Base-by-base conservation (phyloP, 2,888 invertebrate species). In the Yponomeuta cagnagella region DNA sequence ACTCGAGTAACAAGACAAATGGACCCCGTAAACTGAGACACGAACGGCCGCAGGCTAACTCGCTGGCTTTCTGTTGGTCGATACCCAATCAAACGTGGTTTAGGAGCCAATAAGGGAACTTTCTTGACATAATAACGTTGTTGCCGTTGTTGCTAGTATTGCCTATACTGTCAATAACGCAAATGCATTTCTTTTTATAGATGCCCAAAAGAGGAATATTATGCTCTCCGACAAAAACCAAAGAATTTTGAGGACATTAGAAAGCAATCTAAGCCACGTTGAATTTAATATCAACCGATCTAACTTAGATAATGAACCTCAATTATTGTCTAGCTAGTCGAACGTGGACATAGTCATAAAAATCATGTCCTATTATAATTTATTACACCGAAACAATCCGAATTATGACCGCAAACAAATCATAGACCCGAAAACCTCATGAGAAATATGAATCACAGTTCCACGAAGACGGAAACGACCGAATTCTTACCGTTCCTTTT, bases 391-490 rank as follows among this genome's bases (percentile, higher is more conserved):
- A 78, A 82, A 80, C 81, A 78, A 81, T 79, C 82, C 79, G 78
- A 76, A 58, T 79, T 81, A 79, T 79, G 84, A 84, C 86, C 86
- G 82, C 85, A 84, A 82, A 86, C 85, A 58, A 58, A 58, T 58
- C 52, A 58, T 58, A 58, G 52, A 58, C 52, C 15, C 52, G 52
- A 58, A 58, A 58, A 12, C 52, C 52, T 58, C 52, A 58, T 58
- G 52, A 58, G 52, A 58, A 58, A 58, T 12, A 83, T 90, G 90
- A 90, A 85, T 90, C 90, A 90, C 85, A 76, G 83, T 89, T 88
- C 88, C 85, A 82, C 87, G 90, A 89, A 89, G 89, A 86, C 90
- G 90, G 90, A 90, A 90, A 89, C 89, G 82, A 84, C 87, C 80
- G 81, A 89, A 90, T 89, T 88, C 88, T 87, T 79, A 78, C 76